These are phyloP conservation scores for Mus pahari DNA, from an alignment of 2,113 vertebrate species.

Conservation along the genomic window DNA sequence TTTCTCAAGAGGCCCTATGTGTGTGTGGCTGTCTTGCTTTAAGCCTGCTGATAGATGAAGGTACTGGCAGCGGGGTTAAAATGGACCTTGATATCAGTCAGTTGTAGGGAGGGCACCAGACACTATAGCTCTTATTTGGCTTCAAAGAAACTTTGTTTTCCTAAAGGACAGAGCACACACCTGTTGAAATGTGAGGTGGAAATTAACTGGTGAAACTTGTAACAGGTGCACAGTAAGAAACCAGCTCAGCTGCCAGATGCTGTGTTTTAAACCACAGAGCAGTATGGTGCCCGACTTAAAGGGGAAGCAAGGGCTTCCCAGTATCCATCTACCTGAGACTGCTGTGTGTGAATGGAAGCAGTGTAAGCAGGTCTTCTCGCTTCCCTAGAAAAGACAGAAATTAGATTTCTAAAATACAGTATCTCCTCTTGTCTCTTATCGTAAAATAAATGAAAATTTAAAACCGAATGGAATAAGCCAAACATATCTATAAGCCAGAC, in stretches of 20 bases:
- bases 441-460: neutral
- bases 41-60: neutral
- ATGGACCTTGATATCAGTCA: neutral
- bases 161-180: neutral
- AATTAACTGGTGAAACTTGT: neutral
- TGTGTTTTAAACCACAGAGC: neutral
- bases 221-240: neutral
- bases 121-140: neutral
- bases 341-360: neutral
- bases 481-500: neutral
- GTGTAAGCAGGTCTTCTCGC: neutral
- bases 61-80: neutral
- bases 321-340: neutral
- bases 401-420: constrained; percentile 2
- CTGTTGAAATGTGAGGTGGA: neutral
- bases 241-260: neutral
- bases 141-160: neutral
- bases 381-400: neutral
- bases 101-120: neutral
- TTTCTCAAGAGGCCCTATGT: constrained; percentile 11
- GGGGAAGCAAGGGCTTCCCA: neutral
- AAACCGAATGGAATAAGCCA: neutral
- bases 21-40: neutral
- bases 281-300: accelerated
- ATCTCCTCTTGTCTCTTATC: neutral